A percentile compares a stretch with the other conserved stretches of the same genome.
These are phyloP conservation scores for Mirza zaza DNA, from an alignment of 2,113 vertebrate genomes.

Conservation along the genomic window DNA sequence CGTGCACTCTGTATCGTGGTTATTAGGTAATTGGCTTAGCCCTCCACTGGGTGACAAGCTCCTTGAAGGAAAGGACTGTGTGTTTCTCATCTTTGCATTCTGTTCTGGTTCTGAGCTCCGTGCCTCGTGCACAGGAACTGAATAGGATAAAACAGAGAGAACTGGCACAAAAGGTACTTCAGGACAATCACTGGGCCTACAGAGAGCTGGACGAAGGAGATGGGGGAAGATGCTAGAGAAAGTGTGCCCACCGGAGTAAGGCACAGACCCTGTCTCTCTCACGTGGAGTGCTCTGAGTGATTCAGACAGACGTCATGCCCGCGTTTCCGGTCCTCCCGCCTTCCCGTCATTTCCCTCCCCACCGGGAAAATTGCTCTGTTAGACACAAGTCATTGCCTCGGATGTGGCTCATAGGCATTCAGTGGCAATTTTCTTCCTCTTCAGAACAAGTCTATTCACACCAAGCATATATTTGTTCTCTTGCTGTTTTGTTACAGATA, in stretches of 20 bases:
- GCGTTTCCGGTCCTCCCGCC: neutral
- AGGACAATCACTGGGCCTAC: neutral
- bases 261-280: neutral
- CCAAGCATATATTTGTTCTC: slow-evolving; percentile 27
- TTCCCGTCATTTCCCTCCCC: neutral
- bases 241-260: neutral
- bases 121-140: neutral
- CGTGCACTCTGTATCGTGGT: neutral
- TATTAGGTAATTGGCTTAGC: slow-evolving; percentile 5
- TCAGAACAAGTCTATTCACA: slow-evolving; percentile 57
- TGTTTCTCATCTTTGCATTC: slow-evolving; percentile 46
- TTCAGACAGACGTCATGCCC: neutral
- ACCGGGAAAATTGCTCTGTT: slow-evolving; percentile 26
- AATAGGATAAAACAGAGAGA: neutral
- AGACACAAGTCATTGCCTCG: slow-evolving; percentile 3
- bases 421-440: neutral
- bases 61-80: slow-evolving; percentile 23
- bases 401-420: slow-evolving; percentile 15
- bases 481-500: slow-evolving; percentile 16
- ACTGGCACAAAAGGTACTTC: neutral
- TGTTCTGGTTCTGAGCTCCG: slow-evolving; percentile 9
- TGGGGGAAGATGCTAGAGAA: neutral
- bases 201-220: neutral
- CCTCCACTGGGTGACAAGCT: neutral
- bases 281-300: neutral